A percentile compares a stretch with the other conserved stretches of the same genome.
phyloP scores from a whole-genome alignment of 2,113 vertebrate species.

The Perca flavescens region DNA sequence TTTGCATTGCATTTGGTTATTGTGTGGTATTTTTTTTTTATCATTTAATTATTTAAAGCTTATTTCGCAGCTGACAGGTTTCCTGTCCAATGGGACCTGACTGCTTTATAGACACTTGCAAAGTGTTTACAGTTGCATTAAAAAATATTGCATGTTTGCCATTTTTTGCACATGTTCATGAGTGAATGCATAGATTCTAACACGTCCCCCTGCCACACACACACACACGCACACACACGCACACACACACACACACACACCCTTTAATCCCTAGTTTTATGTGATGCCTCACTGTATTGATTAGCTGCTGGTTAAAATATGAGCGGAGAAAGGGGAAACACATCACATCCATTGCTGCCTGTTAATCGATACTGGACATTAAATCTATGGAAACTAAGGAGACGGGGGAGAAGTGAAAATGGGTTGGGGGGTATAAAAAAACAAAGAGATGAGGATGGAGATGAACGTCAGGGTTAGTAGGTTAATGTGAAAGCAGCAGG shows the following conservation, averaged over 20 bases:
- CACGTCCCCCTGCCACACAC: neutral
- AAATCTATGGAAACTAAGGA: slow-evolving; percentile 40
- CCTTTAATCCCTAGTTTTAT: slow-evolving; percentile 3
- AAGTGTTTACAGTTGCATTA: neutral
- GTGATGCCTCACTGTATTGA: slow-evolving; percentile 57
- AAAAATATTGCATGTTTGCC: slow-evolving; percentile 4
- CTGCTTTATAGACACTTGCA: neutral
- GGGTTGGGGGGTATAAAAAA: neutral
- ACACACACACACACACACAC: slow-evolving; percentile 7
- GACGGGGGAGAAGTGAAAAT: slow-evolving; percentile 27
- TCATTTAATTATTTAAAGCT: neutral
- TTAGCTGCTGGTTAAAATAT: slow-evolving; percentile 67
- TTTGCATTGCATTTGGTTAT: no score
- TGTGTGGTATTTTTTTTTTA: neutral
- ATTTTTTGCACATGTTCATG: neutral
- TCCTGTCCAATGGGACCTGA: neutral
- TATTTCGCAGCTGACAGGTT: neutral
- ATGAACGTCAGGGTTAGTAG: slow-evolving; percentile 16
- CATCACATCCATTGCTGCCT: slow-evolving; percentile 54
- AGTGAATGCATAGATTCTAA: slow-evolving; percentile 13
- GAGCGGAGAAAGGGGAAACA: slow-evolving; percentile 48
- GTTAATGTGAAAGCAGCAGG: slow-evolving; percentile 16
- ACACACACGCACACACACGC: neutral
- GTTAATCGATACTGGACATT: slow-evolving; percentile 57
- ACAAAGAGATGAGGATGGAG: slow-evolving; percentile 3